These are phyloP conservation scores for Oscheius sp. DNA, from an alignment of 2,888 invertebrate genomes.

Conservation along the genomic window DNA sequence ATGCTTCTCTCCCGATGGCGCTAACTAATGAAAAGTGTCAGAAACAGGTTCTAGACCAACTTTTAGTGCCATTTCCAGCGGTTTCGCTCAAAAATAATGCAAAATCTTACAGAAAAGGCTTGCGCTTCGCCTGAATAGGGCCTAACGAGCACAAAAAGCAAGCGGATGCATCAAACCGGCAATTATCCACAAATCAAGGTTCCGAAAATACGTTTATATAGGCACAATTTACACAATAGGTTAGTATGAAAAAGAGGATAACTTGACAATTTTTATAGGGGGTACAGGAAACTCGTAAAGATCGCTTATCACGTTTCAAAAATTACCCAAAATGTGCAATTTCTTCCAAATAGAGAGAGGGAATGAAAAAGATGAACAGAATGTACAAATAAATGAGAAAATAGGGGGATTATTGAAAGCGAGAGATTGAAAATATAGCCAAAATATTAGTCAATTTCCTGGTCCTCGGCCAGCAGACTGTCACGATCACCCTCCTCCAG, in stretches of 20 bases:
- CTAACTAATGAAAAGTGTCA: not conserved
- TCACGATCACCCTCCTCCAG: conserved; percentile 45
- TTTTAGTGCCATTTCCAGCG: not conserved
- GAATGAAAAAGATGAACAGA: conserved; percentile 1
- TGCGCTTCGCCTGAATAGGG: not conserved
- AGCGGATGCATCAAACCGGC: too few relatives aligned
- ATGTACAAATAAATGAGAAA: conserved; percentile 23
- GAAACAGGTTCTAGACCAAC: not conserved
- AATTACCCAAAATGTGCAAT: too few relatives aligned
- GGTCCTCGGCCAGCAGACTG: conserved; percentile 43
- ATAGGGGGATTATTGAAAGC: not conserved
- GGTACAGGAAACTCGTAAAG: too few relatives aligned
- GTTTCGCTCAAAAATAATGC: not conserved
- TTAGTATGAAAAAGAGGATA: too few relatives aligned
- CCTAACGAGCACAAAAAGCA: too few relatives aligned
- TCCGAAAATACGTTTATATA: too few relatives aligned
- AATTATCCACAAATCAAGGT: too few relatives aligned
- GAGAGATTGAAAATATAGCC: not conserved
- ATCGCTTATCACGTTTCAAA: too few relatives aligned
- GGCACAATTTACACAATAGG: too few relatives aligned
- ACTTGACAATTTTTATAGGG: too few relatives aligned
- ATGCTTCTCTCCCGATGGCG: not conserved
- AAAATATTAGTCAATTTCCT: conserved; percentile 9
- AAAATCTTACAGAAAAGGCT: too few relatives aligned
- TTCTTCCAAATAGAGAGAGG: not conserved